Evolutionary conservation across 2,888 invertebrate genomes (phyloP).

Genomic region (Rhagonycha lutea): DNA sequence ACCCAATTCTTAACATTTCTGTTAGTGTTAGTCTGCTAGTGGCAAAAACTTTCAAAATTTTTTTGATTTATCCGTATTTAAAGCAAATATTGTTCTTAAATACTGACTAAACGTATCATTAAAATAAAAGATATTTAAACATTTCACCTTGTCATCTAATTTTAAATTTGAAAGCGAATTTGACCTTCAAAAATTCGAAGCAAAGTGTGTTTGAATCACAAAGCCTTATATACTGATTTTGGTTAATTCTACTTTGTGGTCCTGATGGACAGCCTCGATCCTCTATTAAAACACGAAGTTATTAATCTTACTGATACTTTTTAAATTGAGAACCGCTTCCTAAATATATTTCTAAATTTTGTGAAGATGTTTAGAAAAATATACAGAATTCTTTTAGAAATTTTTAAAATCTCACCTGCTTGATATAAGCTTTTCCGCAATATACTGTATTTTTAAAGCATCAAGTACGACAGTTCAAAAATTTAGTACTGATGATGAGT

Average conservation of each 20-base stretch:
- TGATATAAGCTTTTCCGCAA: no score
- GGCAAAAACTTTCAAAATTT: neutral
- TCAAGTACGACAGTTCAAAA: no score
- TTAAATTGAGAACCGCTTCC: no score
- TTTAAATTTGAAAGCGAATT: neutral
- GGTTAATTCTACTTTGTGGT: neutral
- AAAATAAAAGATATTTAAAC: neutral
- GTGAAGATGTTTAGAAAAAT: no score
- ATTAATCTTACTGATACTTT: neutral
- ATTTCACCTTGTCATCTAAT: neutral
- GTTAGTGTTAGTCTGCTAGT: neutral
- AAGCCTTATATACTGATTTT: neutral
- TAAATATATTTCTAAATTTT: no score
- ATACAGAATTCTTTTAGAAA: no score
- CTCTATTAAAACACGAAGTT: neutral
- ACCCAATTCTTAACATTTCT: conserved; percentile 1
- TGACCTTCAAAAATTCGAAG: neutral
- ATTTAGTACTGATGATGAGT: no score
- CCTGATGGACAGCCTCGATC: neutral
- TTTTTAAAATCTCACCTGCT: no score
- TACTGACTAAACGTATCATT: neutral
- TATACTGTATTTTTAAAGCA: no score
- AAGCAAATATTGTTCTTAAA: neutral
- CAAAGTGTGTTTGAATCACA: neutral
- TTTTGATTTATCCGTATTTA: neutral